Evolutionary conservation across 2,888 invertebrate genomes (phyloP).

Genomic region (Rhabditoides inermis): DNA sequence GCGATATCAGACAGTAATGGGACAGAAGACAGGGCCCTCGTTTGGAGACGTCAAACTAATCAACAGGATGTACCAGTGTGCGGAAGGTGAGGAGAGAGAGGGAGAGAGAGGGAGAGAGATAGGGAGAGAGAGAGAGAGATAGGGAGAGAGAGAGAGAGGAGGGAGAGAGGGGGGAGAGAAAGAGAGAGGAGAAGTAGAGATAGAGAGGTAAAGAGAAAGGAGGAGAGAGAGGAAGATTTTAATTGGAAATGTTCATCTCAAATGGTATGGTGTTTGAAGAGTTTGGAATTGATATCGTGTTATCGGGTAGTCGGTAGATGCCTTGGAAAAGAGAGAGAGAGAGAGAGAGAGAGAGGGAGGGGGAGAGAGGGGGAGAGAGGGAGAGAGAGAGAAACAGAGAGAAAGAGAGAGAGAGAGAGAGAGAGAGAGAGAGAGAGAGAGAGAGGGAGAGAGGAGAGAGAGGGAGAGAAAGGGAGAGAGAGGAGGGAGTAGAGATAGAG

Average conservation of each 20-base stretch:
- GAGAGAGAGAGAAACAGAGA: background rate
- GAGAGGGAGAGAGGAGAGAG: background rate
- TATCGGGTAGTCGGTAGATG: background rate
- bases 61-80: constrained; percentile 3
- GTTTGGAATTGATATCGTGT: constrained; percentile 5
- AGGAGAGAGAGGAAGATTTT: constrained; percentile 2
- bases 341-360: background rate
- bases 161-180: background rate
- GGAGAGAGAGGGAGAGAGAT: background rate
- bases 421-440: background rate
- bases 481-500: background rate
- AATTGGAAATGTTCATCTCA: background rate
- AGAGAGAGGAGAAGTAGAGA: background rate
- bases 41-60: too few relatives aligned
- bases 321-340: background rate
- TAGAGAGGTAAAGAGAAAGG: constrained; percentile 1
- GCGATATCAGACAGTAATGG: background rate
- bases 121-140: background rate
- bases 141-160: background rate
- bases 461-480: background rate
- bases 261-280: constrained; percentile 3
- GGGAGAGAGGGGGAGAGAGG: background rate
- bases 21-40: constrained; percentile 10
- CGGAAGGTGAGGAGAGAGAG: background rate
- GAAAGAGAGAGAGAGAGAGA: background rate